phyloP scores from a whole-genome alignment of 2,888 invertebrate species.

The Luperina testacea region DNA sequence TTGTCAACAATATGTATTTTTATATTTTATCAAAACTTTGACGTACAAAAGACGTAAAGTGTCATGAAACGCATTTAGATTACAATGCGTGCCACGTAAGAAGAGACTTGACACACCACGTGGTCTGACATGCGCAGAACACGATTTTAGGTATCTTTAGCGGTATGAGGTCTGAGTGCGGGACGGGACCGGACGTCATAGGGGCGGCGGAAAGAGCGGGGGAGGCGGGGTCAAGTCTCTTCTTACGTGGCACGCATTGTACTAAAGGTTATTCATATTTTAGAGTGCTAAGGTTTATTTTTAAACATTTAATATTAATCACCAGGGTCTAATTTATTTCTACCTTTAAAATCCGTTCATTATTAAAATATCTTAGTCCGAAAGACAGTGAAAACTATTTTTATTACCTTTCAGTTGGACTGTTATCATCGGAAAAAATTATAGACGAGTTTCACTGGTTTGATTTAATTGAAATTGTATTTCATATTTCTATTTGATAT shows the following conservation, averaged over 20 bases:
- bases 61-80: background rate
- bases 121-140: no score
- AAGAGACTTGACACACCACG: no score
- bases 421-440: background rate
- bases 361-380: background rate
- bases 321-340: background rate
- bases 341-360: slow-evolving; percentile 1
- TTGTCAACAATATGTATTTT: no score
- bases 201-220: no score
- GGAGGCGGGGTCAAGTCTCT: no score
- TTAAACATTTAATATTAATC: background rate
- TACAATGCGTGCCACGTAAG: no score
- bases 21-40: background rate
- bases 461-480: background rate
- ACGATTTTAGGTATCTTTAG: no score
- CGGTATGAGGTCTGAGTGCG: no score
- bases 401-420: background rate
- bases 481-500: background rate
- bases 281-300: background rate
- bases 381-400: slow-evolving; percentile 24
- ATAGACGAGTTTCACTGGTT: background rate
- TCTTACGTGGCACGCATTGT: no score
- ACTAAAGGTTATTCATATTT: background rate
- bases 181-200: no score
- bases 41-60: background rate